A percentile compares a stretch with the other conserved stretches of the same genome.
Conservation (phyloP, 2,113 vertebrate species). For the Mus pahari region DNA sequence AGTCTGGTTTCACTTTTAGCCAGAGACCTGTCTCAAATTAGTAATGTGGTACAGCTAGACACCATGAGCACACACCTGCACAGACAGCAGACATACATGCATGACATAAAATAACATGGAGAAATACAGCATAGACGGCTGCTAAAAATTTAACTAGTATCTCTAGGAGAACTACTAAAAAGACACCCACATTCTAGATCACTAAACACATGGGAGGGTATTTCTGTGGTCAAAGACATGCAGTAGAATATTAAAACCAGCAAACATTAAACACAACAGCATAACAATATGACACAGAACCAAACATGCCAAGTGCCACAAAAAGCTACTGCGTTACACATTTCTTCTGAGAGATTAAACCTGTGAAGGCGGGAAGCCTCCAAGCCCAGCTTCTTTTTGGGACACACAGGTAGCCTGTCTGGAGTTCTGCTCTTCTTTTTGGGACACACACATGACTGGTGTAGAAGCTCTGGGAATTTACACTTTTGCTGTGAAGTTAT, state of each 20-base stretch:
- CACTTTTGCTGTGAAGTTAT: background rate
- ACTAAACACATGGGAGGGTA: background rate
- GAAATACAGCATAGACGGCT: background rate
- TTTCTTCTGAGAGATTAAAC: background rate
- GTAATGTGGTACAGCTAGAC: background rate
- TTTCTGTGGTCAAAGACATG: background rate
- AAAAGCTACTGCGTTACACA: background rate
- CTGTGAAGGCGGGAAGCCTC: background rate
- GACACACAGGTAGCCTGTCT: background rate
- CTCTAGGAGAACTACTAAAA: constrained; percentile 8
- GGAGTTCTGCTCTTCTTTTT: background rate
- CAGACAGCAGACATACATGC: background rate
- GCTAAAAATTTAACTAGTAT: background rate
- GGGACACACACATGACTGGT: background rate
- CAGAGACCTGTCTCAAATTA: background rate
- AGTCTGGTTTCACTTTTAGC: background rate
- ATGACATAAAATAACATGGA: background rate
- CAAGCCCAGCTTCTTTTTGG: background rate
- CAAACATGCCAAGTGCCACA: background rate
- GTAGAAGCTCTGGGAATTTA: background rate
- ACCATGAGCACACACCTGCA: background rate
- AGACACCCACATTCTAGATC: background rate
- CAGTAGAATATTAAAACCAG: constrained; percentile 6
- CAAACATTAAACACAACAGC: background rate
- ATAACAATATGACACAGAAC: background rate